A percentile compares a stretch with the other conserved stretches of the same genome.
phyloP scores from a whole-genome alignment of 2,113 vertebrate species.

The Petroica traversi region DNA sequence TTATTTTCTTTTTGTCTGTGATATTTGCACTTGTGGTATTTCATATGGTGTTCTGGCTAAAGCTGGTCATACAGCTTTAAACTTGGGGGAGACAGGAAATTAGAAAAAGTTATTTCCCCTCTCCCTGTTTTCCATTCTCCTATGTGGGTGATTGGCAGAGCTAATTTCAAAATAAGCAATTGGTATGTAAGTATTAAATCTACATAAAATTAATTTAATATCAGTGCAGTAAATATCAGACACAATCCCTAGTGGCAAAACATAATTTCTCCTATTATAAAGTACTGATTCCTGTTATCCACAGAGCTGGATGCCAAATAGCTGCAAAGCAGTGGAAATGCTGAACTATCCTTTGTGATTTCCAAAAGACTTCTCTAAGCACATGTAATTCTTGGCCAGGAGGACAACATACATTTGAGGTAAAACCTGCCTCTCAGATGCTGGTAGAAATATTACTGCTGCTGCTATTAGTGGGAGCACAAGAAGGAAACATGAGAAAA shows the following conservation, averaged over 20 bases:
- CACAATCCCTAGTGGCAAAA: not conserved
- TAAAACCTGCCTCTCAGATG: not conserved
- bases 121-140: not conserved
- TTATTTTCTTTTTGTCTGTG: conserved; percentile 2
- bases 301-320: not conserved
- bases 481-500: not conserved
- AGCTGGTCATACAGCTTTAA: not conserved
- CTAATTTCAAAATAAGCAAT: not conserved
- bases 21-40: not conserved
- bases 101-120: not conserved
- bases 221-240: not conserved
- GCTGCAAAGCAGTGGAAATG: not conserved
- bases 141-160: not conserved
- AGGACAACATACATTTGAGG: not conserved
- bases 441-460: not conserved
- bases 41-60: not conserved
- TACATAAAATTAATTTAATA: not conserved
- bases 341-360: not conserved
- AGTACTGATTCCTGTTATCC: not conserved
- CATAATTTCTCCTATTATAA: not conserved
- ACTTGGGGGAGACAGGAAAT: not conserved
- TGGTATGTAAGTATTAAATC: not conserved
- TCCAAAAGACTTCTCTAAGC: not conserved
- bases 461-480: not conserved
- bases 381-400: not conserved